Base-by-base conservation (phyloP, 2,888 invertebrate genomes). In the Lycaena phlaeas region DNA sequence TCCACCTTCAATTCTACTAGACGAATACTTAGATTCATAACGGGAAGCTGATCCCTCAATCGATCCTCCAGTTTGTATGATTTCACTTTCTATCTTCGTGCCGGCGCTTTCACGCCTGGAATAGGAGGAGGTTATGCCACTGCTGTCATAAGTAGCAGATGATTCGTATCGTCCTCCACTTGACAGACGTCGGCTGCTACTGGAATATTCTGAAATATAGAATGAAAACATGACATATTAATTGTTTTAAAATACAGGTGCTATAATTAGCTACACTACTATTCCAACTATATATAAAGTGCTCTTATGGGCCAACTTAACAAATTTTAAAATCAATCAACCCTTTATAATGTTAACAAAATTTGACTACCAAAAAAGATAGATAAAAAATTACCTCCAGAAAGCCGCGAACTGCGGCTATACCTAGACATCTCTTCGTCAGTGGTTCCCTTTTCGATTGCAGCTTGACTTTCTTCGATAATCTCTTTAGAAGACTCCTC, bases 321-420 rank as follows among this genome's bases (percentile, higher is more conserved):
- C n/a, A n/a, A n/a, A n/a, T n/a, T n/a, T n/a, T n/a, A n/a, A n/a
- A n/a, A n/a, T n/a, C n/a, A n/a, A n/a, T n/a, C n/a, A n/a, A n/a
- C n/a, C n/a, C n/a, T n/a, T n/a, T n/a, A n/a, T n/a, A n/a, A n/a
- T n/a, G n/a, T n/a, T n/a, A n/a, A n/a, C n/a, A n/a, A n/a, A n/a
- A n/a, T n/a, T n/a, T n/a, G n/a, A n/a, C n/a, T n/a, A n/a, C n/a
- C n/a, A n/a, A 36, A 15, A 5, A 22, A 27, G 11, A 15, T 4
- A 14, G 14, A 5, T 5, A 27, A 30, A 30, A 26, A 6, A 27
- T 65, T 67, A 88, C 89, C 87, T 86, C 89, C 88, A 61, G 88
- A 85, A 36, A 86, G 82, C 74, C 86, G 87, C 61, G 88, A 86
- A 59, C 88, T 88, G 66, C 87, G 85, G 74, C 87, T 87, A 61